Evolutionary conservation across 2,888 invertebrate genomes (phyloP), one percentile per base, ranked within the genome.

Genomic region (Scaptomyza cyrtandrae): DNA sequence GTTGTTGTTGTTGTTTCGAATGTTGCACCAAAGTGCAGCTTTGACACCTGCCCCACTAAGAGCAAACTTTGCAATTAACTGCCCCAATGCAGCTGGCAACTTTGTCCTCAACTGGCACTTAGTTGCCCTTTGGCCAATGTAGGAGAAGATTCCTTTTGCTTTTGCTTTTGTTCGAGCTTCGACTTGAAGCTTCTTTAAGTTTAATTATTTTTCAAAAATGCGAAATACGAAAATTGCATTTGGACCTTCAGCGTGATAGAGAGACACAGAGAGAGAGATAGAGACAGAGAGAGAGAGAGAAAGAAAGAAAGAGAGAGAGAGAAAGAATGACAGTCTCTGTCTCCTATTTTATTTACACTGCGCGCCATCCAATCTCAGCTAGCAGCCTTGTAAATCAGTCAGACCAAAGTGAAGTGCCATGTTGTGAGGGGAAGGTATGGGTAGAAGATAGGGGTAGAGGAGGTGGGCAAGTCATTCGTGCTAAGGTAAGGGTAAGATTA

Each of bases 351-450:
- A 86, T 86, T 86, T 86, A 89, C 89, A 79, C 81, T 67, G 81
- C 77, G 81, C 77, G 71, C 81, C 88, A 88, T 81, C 85, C 89
- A 86, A 86, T 86, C 90, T 89, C 89, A 72, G 89, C 82, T 71
- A 69, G 89, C 82, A 74, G 82, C 89, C 86, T 89, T 89, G 90
- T 86, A 86, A 86, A 89, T 86, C 86, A 89, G 87, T 87, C 88
- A 86, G 86, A 68, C 54, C 60, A 57, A 52, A 57, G 61, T 61
- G 59, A 49, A 68, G 56, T 77, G 53, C 54, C 62, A 53, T 55
- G 48, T 41, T 37, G 27, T 27, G 37, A 52, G 14, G 35, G 55
- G 44, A 6, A 11, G 14, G 14, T 2, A 1, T 6, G 7, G 10
- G 10, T 0, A 13, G 0, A 33, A 14, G 6, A 14, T 19, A 41